Conservation (phyloP, 1,140 invertebrate genomes). For the Zaprionus ornatus region DNA sequence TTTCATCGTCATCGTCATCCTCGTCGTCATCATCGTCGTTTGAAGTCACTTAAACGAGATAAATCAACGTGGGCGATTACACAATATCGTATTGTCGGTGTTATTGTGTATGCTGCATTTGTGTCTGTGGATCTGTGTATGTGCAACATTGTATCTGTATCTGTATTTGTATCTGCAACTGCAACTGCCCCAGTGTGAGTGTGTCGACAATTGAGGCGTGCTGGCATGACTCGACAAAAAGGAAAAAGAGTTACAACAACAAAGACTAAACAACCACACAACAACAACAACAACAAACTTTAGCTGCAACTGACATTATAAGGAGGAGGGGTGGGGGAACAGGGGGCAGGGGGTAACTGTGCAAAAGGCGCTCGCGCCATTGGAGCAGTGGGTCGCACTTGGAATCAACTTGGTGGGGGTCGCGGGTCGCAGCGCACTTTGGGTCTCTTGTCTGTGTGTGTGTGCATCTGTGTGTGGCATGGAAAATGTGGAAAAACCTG, state of each 20-base stretch:
- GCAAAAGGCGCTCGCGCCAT: conserved; percentile 55
- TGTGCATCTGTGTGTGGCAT: not conserved
- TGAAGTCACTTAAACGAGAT: conserved; percentile 80
- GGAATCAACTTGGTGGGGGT: conserved; percentile 28
- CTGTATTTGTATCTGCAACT: conserved; percentile 3
- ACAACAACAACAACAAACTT: conserved; percentile 6
- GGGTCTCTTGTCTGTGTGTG: not conserved
- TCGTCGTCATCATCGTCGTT: conserved; percentile 43
- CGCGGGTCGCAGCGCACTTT: conserved; percentile 26
- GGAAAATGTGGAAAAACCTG: conserved; percentile 77
- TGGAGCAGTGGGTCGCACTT: conserved; percentile 76
- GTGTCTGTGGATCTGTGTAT: conserved; percentile 2
- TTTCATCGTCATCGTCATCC: conserved; percentile 62
- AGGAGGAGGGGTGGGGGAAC: not conserved
- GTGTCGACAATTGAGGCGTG: conserved; percentile 44
- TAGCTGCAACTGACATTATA: conserved; percentile 20
- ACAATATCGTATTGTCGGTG: conserved; percentile 69
- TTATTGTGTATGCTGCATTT: conserved; percentile 13
- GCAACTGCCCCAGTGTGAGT: conserved; percentile 14
- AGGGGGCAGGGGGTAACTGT: not conserved
- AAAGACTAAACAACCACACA: conserved; percentile 2
- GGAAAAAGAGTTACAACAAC: conserved; percentile 38
- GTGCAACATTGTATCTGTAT: conserved; percentile 11
- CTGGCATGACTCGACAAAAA: conserved; percentile 67
- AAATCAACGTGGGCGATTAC: conserved; percentile 83